These are phyloP conservation scores for Grammomys dolichurus DNA, from an alignment of 2,113 vertebrate genomes.

Conservation along the genomic window DNA sequence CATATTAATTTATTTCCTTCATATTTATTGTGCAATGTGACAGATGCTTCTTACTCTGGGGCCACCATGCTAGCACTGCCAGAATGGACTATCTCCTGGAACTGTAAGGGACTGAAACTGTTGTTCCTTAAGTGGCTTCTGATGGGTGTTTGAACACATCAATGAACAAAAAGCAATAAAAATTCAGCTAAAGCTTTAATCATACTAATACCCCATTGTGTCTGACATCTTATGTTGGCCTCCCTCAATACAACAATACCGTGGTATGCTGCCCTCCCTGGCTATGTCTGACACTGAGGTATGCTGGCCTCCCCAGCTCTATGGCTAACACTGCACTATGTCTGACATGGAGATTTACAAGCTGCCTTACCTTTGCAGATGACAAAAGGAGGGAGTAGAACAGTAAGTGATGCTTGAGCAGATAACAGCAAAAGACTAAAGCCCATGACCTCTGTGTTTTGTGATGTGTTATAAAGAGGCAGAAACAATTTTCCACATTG, in stretches of 20 bases:
- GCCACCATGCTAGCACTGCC: not conserved
- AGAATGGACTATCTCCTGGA: too few relatives aligned
- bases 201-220: not conserved
- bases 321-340: not conserved
- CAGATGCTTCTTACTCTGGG: not conserved
- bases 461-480: not conserved
- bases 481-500: not conserved
- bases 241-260: not conserved
- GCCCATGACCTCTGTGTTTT: not conserved
- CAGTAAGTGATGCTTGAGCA: not conserved
- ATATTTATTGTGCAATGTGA: too few relatives aligned
- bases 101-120: not conserved
- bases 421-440: not conserved
- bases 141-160: not conserved
- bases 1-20: not conserved
- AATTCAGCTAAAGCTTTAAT: not conserved
- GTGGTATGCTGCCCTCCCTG: not conserved
- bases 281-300: not conserved
- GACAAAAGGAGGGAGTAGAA: not conserved
- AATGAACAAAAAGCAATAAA: not conserved
- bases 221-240: not conserved
- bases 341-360: not conserved
- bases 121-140: not conserved
- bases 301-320: not conserved
- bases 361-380: not conserved